Base-by-base conservation (phyloP, 1,140 invertebrate species). In the Drosophila kohkoa region DNA sequence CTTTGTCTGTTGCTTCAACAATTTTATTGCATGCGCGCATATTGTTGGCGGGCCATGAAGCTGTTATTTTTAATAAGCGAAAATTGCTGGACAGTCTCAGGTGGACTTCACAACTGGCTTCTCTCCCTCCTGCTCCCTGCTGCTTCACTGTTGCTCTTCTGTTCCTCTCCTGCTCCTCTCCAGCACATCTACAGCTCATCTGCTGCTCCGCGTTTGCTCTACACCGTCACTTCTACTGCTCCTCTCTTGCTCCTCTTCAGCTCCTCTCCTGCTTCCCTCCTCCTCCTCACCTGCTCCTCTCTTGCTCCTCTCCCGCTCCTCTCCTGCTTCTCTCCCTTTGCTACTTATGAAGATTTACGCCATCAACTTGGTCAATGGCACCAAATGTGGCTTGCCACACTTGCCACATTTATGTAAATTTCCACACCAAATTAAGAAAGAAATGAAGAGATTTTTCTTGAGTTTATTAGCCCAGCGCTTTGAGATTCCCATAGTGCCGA, bases 331-430 rank as follows among this genome's bases (percentile, higher is more conserved):
- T 25, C 20, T 25, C 20, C 20, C 20, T 3, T 25, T 25, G 20
- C 35, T n/a, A 41, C 11, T 83, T 67, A 81, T 83, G 73, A 75
- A 81, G 68, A 81, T 81, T 81, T 81, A 81, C 28, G 46, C 41
- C 41, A 43, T 11, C 41, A n/a, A 43, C n/a, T 43, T n/a, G n/a
- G 38, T n/a, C 15, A 30, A 5, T 68, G 13, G 13, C 7, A 20
- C 20, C 38, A 20, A 46, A 75, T 63, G 59, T 49, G 28, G 30
- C 46, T 67, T 51, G 41, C 67, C 58, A 48, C 58, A 48, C 69
- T 70, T 55, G 51, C 68, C 64, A 69, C 83, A 81, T 82, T 89
- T 90, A 89, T 89, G 86, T 72, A 89, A 88, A 89, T 89, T 90
- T 68, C 69, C 64, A 28, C 69, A 45, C 25, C 75, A 80, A 80